Evolutionary conservation across 2,888 invertebrate genomes (phyloP).

Genomic region (Thymelicus lineola): DNA sequence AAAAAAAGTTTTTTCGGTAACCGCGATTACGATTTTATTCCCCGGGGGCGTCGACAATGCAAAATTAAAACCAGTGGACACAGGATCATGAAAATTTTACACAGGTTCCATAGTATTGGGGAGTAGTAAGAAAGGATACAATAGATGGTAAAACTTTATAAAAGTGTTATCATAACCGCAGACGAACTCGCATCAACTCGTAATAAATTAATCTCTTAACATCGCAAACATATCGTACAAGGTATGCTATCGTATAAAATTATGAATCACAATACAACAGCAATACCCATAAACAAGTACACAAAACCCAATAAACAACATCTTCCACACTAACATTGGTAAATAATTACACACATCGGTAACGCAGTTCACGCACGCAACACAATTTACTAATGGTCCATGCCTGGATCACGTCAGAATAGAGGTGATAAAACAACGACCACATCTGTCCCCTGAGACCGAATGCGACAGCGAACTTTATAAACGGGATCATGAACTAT

Average conservation of each 20-base stretch:
- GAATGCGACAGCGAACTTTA: constrained; percentile 5
- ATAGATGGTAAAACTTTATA: too few relatives aligned
- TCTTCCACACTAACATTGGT: constrained; percentile 13
- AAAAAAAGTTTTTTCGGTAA: too few relatives aligned
- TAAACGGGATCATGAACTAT: constrained; percentile 5
- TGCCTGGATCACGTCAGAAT: constrained; percentile 12
- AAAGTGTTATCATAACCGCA: too few relatives aligned
- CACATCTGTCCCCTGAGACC: background rate
- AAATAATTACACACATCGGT: constrained; percentile 20
- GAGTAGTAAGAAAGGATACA: too few relatives aligned
- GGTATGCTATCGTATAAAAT: background rate
- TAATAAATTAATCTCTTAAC: too few relatives aligned
- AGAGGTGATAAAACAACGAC: constrained; percentile 21
- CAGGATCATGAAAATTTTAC: too few relatives aligned
- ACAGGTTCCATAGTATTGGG: too few relatives aligned
- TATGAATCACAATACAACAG: background rate
- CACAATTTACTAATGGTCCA: constrained; percentile 27
- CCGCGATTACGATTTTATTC: too few relatives aligned
- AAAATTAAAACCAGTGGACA: too few relatives aligned
- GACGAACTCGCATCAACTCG: too few relatives aligned
- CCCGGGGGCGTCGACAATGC: too few relatives aligned
- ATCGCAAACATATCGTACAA: too few relatives aligned
- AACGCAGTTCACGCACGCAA: constrained; percentile 18
- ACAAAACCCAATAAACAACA: constrained; percentile 14
- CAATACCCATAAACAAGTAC: constrained; percentile 13